Evolutionary conservation across 2,888 invertebrate species (phyloP).

Genomic region (Oxytorus armatus): DNA sequence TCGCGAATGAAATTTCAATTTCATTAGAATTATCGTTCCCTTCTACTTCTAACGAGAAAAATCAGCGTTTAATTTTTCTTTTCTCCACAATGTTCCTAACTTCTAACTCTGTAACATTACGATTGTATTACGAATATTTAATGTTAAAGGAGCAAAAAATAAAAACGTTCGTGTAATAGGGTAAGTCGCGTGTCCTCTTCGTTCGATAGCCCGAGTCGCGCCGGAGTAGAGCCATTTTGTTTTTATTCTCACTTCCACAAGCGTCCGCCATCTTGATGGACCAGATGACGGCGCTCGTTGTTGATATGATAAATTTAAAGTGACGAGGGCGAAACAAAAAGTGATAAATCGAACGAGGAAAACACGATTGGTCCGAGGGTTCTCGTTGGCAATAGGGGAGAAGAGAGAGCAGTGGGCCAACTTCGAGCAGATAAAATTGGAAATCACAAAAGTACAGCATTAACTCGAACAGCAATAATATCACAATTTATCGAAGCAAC

Average conservation of each 20-base stretch:
- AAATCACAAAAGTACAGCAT: conserved; percentile 1
- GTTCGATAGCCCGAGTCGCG: conserved; percentile 26
- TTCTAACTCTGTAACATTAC: conserved; percentile 35
- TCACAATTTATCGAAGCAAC: conserved; percentile 25
- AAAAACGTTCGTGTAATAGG: conserved; percentile 20
- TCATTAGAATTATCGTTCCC: too few relatives aligned
- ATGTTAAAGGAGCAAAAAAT: conserved; percentile 3
- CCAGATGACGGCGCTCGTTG: conserved; percentile 40
- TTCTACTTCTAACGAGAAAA: background rate
- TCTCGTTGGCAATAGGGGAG: background rate
- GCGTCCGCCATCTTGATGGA: conserved; percentile 34
- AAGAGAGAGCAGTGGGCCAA: conserved; percentile 8
- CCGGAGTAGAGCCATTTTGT: background rate
- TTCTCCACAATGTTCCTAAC: background rate
- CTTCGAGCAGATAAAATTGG: conserved; percentile 28
- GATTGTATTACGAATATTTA: conserved; percentile 35
- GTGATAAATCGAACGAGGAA: conserved; percentile 21
- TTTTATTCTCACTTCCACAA: background rate
- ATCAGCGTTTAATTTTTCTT: background rate
- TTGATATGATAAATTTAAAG: conserved; percentile 15
- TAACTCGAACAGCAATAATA: background rate
- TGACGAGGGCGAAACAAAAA: conserved; percentile 20
- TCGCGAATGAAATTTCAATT: too few relatives aligned
- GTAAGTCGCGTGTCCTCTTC: conserved; percentile 20
- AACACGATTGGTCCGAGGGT: conserved; percentile 5